A percentile compares a stretch with the other conserved stretches of the same genome.
These are phyloP conservation scores for Phyto melanocephala DNA, from an alignment of 2,888 invertebrate species.

Conservation along the genomic window DNA sequence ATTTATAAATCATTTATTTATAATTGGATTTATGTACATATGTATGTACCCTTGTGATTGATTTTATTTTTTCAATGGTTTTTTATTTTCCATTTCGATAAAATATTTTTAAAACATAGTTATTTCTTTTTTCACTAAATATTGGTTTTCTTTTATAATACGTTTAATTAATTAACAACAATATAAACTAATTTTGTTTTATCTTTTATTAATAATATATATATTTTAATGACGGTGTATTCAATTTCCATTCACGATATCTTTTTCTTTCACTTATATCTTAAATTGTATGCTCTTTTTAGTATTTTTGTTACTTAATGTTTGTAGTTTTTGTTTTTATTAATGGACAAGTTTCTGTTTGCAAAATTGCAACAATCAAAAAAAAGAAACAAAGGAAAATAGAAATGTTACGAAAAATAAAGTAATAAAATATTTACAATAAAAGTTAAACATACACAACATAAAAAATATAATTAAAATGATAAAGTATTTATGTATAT, in stretches of 20 bases:
- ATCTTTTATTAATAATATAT: conserved; percentile 25
- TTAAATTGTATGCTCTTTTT: conserved; percentile 11
- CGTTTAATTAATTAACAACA: conserved; percentile 64
- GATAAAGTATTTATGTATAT: not conserved
- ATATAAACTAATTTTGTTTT: conserved; percentile 60
- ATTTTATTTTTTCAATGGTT: conserved; percentile 29
- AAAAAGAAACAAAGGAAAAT: conserved; percentile 28
- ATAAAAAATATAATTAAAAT: conserved; percentile 9
- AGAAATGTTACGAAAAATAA: not conserved
- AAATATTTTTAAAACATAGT: conserved; percentile 57
- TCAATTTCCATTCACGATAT: conserved; percentile 65
- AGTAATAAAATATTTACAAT: conserved; percentile 52
- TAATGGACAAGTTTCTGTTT: conserved; percentile 58
- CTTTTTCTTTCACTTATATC: conserved; percentile 13
- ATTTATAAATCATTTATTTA: conserved; percentile 55
- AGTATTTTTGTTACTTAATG: conserved; percentile 34
- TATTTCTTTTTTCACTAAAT: conserved; percentile 51
- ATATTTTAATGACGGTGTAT: conserved; percentile 62
- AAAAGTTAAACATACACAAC: conserved; percentile 37
- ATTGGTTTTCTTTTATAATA: conserved; percentile 56
- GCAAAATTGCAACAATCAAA: conserved; percentile 8
- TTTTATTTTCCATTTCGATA: conserved; percentile 39
- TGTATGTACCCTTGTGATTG: conserved; percentile 48
- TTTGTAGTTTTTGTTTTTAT: conserved; percentile 42
- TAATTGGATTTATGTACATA: conserved; percentile 44